These are phyloP conservation scores for Norana najaformis DNA, from an alignment of 2,888 invertebrate genomes.

Conservation along the genomic window DNA sequence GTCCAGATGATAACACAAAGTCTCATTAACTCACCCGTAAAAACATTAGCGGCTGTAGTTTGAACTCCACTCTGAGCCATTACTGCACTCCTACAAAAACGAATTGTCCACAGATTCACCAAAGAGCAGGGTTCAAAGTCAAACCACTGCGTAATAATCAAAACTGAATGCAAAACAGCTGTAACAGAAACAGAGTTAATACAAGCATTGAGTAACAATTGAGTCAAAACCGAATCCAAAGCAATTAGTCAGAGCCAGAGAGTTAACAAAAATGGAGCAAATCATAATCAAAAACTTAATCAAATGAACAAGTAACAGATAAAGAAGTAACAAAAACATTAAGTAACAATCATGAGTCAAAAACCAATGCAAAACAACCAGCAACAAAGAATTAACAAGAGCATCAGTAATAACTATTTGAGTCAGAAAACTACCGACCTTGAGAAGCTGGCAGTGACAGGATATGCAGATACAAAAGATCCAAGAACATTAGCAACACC, in stretches of 20 bases:
- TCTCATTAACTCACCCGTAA: conserved; percentile 46
- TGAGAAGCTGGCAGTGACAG: conserved; percentile 70
- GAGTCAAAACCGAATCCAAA: neutral
- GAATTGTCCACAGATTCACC: neutral
- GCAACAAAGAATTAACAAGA: no score
- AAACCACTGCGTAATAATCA: neutral
- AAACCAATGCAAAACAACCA: no score
- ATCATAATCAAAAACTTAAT: neutral
- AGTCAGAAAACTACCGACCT: conserved; percentile 51
- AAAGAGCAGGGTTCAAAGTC: neutral
- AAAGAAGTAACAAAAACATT: no score
- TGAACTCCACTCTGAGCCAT: conserved; percentile 84
- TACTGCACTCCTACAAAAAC: conserved; percentile 72
- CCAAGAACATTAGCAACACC: conserved; percentile 78
- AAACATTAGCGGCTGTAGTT: conserved; percentile 76
- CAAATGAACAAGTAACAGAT: neutral
- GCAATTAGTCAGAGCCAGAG: no score
- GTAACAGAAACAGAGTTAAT: no score
- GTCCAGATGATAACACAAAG: no score
- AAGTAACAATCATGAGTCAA: neutral
- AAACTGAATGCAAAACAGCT: neutral
- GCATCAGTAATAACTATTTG: no score
- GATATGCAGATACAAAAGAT: conserved; percentile 82
- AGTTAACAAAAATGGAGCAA: neutral
- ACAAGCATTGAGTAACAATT: neutral